Evolutionary conservation across 2,888 invertebrate species (phyloP), one percentile per base, ranked within the genome.

Genomic region (Dasypolia templi): DNA sequence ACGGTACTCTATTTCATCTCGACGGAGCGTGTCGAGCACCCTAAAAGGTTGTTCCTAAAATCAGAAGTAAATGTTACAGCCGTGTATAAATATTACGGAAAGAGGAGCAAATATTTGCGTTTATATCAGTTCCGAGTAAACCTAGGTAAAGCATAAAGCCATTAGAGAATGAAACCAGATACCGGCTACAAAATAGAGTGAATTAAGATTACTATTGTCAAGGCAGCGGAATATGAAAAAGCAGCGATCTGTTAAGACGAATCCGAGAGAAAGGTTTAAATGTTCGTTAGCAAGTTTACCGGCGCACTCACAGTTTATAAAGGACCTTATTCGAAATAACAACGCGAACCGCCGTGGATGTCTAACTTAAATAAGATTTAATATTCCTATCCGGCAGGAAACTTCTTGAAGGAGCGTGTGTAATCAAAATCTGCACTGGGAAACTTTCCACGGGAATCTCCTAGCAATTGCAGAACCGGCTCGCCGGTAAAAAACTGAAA

Each of bases 361-460:
- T 95, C 95, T 95, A 95, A 96, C 93, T 96, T 95, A 96, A 96
- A 96, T 95, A 95, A 94, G 95, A 96, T 96, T 96, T 96, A 96
- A 96, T 96, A 96, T 96, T 96, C 95, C 93, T 94, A 95, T 94
- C 95, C 93, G 90, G 89, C 92, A 93, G 92, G 93, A 94, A 96
- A 94, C 94, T 96, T 94, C 92, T 91, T 92, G 92, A 93, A 95
- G 93, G 92, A 96, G 95, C 95, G 95, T 95, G 93, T 96, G 95
- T 96, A 96, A 96, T 96, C 95, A 96, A 95, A 96, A 96, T 95
- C 95, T 94, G 94, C 95, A 94, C 90, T 91, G 93, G 87, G 89
- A 91, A 95, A 96, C 92, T 96, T 95, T 93, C 90, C 83, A 90
- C 93, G 90, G 92, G 93, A 95, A 93, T 93, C 94, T 94, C 90